These are phyloP conservation scores for Rhadina sibilatrix DNA, from an alignment of 2,113 vertebrate species.

Conservation along the genomic window DNA sequence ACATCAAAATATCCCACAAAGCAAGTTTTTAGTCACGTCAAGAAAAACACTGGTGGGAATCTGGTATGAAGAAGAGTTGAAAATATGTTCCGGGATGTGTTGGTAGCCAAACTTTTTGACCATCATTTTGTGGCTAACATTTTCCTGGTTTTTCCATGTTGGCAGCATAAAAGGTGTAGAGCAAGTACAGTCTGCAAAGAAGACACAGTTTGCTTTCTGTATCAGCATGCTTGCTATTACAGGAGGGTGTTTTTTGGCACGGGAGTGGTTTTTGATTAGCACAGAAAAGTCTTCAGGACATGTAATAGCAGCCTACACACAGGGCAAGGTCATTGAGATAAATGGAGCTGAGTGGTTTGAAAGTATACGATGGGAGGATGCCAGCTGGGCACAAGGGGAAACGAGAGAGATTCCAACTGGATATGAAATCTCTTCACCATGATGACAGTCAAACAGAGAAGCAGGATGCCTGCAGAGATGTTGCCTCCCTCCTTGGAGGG, in stretches of 20 bases:
- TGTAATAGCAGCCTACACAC: neutral
- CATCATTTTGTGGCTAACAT: neutral
- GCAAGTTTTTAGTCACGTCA: neutral
- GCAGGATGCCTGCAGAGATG: neutral
- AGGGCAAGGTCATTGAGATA: neutral
- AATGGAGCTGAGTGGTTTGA: neutral
- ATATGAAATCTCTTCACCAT: neutral
- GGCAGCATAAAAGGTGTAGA: neutral
- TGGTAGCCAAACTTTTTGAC: neutral
- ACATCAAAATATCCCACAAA: neutral
- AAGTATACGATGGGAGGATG: neutral
- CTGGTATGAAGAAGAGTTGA: neutral
- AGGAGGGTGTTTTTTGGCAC: neutral
- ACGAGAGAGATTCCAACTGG: neutral
- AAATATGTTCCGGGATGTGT: fast-evolving
- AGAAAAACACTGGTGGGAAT: neutral
- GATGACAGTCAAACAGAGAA: neutral
- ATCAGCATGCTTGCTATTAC: neutral
- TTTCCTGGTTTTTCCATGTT: neutral
- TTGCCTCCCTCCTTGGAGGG: neutral
- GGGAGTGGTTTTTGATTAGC: neutral
- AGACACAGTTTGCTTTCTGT: neutral
- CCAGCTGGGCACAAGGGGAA: neutral
- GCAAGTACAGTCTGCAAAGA: neutral
- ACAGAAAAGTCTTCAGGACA: neutral